These are phyloP conservation scores for Ypsolopha sequella DNA, from an alignment of 2,888 invertebrate species.

Conservation along the genomic window DNA sequence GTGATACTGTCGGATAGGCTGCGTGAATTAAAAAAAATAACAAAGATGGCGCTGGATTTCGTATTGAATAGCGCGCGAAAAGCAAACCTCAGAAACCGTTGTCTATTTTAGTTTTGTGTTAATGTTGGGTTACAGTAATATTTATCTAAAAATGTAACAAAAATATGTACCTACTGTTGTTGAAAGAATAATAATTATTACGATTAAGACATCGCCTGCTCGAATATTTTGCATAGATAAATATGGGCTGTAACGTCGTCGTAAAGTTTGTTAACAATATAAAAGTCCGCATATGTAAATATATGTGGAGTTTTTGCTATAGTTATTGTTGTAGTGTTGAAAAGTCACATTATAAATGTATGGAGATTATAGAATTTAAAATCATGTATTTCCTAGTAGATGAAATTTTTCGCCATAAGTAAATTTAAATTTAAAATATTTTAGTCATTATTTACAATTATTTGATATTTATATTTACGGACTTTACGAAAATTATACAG, in stretches of 20 bases:
- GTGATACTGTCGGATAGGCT: neutral
- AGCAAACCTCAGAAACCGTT: neutral
- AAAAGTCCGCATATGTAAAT: conserved; percentile 1
- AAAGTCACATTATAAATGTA: neutral
- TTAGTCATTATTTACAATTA: too few species aligned
- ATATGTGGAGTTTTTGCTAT: conserved; percentile 1
- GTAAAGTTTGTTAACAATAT: neutral
- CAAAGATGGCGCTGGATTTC: neutral
- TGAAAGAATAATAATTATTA: neutral
- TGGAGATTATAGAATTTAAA: neutral
- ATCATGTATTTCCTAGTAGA: neutral
- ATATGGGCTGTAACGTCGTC: neutral
- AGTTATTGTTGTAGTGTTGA: neutral
- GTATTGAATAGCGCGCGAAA: neutral
- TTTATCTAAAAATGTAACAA: neutral
- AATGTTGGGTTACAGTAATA: neutral
- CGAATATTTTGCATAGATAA: conserved; percentile 4
- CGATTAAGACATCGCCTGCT: neutral
- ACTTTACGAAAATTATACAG: too few species aligned
- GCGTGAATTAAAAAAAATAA: neutral
- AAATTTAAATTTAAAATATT: too few species aligned
- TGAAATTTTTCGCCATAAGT: too few species aligned
- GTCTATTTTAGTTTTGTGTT: neutral
- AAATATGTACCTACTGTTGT: neutral
- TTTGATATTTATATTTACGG: too few species aligned